A percentile compares a stretch with the other conserved stretches of the same genome.
These are phyloP conservation scores for Falco cherrug DNA, from an alignment of 2,797 vertebrate genomes.

Conservation along the genomic window DNA sequence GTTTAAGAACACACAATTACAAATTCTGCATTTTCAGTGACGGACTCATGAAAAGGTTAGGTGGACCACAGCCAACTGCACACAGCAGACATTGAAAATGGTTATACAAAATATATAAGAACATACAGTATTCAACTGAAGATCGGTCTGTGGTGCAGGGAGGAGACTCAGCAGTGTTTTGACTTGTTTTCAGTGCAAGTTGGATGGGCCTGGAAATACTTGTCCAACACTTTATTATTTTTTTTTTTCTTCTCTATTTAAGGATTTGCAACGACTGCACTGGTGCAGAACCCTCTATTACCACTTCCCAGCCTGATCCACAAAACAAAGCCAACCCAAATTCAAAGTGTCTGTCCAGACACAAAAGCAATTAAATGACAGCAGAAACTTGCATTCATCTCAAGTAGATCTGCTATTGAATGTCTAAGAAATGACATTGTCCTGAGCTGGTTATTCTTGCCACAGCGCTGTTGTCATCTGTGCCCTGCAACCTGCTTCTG, in stretches of 20 bases:
- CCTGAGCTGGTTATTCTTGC: background rate
- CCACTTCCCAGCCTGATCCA: background rate
- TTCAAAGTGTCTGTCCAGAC: background rate
- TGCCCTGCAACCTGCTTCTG: background rate
- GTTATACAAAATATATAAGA: background rate
- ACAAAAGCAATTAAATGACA: background rate
- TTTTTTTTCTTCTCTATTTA: background rate
- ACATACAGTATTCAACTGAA: background rate
- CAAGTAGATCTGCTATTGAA: background rate
- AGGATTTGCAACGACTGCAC: background rate
- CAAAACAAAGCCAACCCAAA: background rate
- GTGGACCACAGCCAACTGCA: background rate
- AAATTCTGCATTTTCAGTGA: background rate
- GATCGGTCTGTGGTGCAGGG: background rate
- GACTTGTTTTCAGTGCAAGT: background rate
- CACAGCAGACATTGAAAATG: background rate
- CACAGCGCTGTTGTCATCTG: background rate
- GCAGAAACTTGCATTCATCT: background rate
- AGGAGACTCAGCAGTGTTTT: background rate
- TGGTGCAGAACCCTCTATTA: background rate
- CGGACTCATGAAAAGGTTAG: background rate
- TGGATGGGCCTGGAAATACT: background rate
- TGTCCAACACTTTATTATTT: background rate
- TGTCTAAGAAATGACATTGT: background rate
- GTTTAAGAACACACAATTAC: background rate